These are phyloP conservation scores for Chaitophorus viminalis DNA, from an alignment of 2,888 invertebrate species.

Conservation along the genomic window DNA sequence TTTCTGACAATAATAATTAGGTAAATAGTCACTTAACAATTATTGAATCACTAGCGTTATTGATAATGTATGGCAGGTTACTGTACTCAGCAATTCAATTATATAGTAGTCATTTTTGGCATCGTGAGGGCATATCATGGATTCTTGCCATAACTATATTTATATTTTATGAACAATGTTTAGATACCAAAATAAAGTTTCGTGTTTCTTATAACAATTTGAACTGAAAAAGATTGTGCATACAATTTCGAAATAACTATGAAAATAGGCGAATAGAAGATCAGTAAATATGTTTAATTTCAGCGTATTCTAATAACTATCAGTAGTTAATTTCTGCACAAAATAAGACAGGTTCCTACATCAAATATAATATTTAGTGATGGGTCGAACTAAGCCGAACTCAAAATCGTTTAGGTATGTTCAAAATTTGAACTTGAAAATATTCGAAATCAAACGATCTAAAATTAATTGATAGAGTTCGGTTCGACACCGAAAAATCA, in stretches of 20 bases:
- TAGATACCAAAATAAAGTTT: constrained; percentile 53
- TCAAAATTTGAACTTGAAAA: too few relatives aligned
- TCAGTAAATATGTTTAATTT: too few relatives aligned
- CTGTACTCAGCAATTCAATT: constrained; percentile 30
- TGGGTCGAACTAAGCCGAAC: too few relatives aligned
- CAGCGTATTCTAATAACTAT: too few relatives aligned
- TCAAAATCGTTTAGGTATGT: too few relatives aligned
- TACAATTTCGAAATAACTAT: not conserved
- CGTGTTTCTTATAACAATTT: not conserved
- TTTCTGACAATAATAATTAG: not conserved
- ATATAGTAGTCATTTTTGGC: constrained; percentile 45
- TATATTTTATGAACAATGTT: constrained; percentile 59
- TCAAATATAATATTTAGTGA: too few relatives aligned
- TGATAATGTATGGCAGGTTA: constrained; percentile 30
- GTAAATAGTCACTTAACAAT: not conserved
- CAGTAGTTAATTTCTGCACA: too few relatives aligned
- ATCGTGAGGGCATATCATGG: constrained; percentile 50
- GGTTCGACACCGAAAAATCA: too few relatives aligned
- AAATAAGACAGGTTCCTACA: too few relatives aligned
- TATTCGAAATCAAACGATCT: too few relatives aligned
- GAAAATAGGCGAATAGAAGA: not conserved
- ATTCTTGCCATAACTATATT: constrained; percentile 61
- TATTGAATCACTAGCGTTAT: not conserved
- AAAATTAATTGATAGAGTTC: too few relatives aligned
- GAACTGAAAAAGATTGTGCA: not conserved